Conservation (phyloP, 1,140 invertebrate species). For the Drosophila orosa region DNA sequence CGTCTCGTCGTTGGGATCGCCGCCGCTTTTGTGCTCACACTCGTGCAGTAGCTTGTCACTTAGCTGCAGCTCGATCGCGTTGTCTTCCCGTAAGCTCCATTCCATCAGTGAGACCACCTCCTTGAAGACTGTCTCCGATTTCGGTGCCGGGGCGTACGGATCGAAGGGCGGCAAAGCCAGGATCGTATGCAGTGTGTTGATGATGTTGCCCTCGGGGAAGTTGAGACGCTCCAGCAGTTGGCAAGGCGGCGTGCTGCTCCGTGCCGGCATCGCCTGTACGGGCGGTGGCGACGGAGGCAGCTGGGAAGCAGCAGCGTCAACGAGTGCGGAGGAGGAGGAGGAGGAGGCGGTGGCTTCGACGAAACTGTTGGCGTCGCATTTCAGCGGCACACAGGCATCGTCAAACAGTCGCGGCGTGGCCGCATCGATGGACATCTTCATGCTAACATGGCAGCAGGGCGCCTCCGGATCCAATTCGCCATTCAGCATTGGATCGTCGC, state of each 20-base stretch:
- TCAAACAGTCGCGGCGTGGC: constrained; percentile 53
- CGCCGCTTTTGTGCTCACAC: constrained; percentile 53
- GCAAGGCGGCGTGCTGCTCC: constrained; percentile 53
- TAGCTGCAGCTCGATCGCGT: constrained; percentile 72
- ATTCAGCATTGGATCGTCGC: constrained; percentile 47
- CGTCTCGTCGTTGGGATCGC: constrained; percentile 67
- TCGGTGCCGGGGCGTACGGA: constrained; percentile 74
- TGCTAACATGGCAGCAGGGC: constrained; percentile 72
- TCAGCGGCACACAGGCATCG: constrained; percentile 43
- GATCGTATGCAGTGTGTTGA: constrained; percentile 75
- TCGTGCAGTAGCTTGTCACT: constrained; percentile 74
- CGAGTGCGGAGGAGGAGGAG: constrained; percentile 1
- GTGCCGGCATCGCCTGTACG: constrained; percentile 37
- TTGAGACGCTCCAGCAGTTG: constrained; percentile 68
- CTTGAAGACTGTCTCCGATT: constrained; percentile 70
- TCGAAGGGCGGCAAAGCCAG: constrained; percentile 75
- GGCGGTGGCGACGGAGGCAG: constrained; percentile 44
- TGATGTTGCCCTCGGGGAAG: constrained; percentile 72
- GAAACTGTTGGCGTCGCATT: constrained; percentile 7
- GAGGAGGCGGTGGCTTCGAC: constrained; percentile 5
- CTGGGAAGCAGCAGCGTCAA: constrained; percentile 31
- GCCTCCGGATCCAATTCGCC: constrained; percentile 63
- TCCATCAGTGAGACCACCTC: constrained; percentile 74
- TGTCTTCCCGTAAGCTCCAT: constrained; percentile 77
- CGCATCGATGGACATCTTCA: constrained; percentile 67